These are phyloP conservation scores for Mus pahari DNA, from an alignment of 2,113 vertebrate species.

Conservation along the genomic window DNA sequence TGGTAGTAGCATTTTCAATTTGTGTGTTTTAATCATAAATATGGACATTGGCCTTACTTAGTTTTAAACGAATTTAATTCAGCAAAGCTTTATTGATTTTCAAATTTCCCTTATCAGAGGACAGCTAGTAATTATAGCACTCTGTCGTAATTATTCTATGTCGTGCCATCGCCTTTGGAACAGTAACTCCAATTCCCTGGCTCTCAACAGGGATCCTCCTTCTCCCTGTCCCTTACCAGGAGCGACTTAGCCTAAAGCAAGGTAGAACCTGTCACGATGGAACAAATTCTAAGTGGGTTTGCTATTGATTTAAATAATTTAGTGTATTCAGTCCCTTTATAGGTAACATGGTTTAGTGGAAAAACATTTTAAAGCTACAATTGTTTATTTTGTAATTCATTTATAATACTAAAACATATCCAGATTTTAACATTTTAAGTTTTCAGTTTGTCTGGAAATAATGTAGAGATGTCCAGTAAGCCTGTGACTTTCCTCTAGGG, in stretches of 20 bases:
- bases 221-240: not conserved
- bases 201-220: not conserved
- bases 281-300: not conserved
- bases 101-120: not conserved
- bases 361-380: not conserved
- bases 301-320: not conserved
- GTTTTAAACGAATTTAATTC: conserved; percentile 48
- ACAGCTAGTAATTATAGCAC: not conserved
- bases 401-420: not conserved
- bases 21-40: conserved; percentile 55
- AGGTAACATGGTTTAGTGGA: conserved; percentile 17
- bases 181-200: not conserved
- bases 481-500: not conserved
- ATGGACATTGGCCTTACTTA: conserved; percentile 15
- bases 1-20: conserved; percentile 37
- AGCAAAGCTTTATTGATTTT: conserved; percentile 45
- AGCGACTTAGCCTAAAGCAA: not conserved
- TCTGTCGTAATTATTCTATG: not conserved
- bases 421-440: not conserved
- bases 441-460: conserved; percentile 16
- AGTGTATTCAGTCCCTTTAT: conserved; percentile 8
- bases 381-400: not conserved
- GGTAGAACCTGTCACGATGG: not conserved
- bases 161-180: not conserved
- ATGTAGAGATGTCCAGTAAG: not conserved